Evolutionary conservation across 2,797 vertebrate genomes (phyloP), one percentile per base, ranked within the genome.

Genomic region (Numenius phaeopus): DNA sequence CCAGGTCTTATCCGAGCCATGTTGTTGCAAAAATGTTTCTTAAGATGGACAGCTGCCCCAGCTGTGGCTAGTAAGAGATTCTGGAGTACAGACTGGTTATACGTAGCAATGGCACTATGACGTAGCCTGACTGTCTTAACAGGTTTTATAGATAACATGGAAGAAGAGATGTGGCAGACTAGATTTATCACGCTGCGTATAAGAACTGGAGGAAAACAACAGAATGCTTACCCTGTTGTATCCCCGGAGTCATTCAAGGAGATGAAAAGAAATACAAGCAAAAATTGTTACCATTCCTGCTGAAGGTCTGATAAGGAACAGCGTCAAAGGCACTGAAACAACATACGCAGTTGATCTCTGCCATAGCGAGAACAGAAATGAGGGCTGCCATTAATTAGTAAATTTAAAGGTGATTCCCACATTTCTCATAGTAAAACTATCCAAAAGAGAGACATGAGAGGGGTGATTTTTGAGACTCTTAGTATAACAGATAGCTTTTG

Each of bases 311-410:
- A 26, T 26, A n/a, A 30, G 67, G 40, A 67, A 12, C 22, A 27
- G 44, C 15, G 44, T 37, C 55, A 47, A 17, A 85, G 69, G 23
- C 12, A 3, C 40, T 75, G 50, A 39, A 85, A 40, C 44, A 79
- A 27, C 4, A 4, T 0, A 4, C 1, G 0, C 19, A 5, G 34
- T 30, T 82, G 47, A 21, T 47, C 17, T 69, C 78, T 76, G 57
- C 57, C 30, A 3, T 14, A 29, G 30, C 46, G 42, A 80, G 65
- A 37, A 50, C 17, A 88, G 76, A 75, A 77, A 32, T 12, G 46
- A 83, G 42, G 39, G 26, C 40, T 81, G 37, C 21, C 49, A 4
- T 70, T 62, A n/a, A 29, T 50, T 80, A 32, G 37, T 75, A 5
- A 26, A 54, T 75, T 19, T 29, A 54, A 77, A 62, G 71, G 26